Base-by-base conservation (phyloP, 92 coral and sea anemone species). In the Actinernus sp. region DNA sequence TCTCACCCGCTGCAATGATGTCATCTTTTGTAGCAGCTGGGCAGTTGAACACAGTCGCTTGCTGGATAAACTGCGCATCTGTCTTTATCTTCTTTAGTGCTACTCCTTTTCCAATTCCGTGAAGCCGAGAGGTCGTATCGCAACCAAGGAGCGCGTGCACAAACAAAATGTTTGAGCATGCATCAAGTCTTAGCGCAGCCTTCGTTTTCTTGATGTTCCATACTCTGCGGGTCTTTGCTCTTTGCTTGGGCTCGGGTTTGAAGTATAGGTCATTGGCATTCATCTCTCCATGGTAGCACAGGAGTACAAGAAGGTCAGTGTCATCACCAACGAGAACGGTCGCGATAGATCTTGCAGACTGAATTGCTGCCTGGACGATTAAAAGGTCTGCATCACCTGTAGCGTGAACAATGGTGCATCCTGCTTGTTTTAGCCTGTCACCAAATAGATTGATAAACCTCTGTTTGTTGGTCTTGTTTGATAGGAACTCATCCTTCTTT, bases 81-180 rank as follows among this genome's bases (percentile, higher is more conserved):
- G 43, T 32, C 28, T 10, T 40, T 22, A 76, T 51, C 55, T 73
- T 82, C 38, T 49, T 64, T 19, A 81, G 43, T 2, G 68, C 44
- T 40, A 40, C 63, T 12, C 50, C 76, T 47, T 82, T 82, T n/a
- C 73, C 72, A 74, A 73, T 58, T 9, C 89, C 83, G 32, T 58
- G 66, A 41, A 74, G 32, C 6, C 89, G 43, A 11, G 89, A 82
- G 24, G 89, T 74, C 6, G 77, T 82, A 58, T 74, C 78, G 50
- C 83, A 82, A 5, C 78, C 83, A 22, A 73, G 58, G 40, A 82
- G 2, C 7, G 83, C 78, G 32, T 74, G 83, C 13, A 74, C 44
- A 18, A 82, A 74, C 33, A 50, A 33, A 26, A 65, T 66, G 31
- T 65, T 65, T n/a, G 14, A 18, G 31, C 61, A 55, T 8, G 21